Base-by-base conservation (phyloP, 2,797 vertebrate species). In the Anguilla megastoma region DNA sequence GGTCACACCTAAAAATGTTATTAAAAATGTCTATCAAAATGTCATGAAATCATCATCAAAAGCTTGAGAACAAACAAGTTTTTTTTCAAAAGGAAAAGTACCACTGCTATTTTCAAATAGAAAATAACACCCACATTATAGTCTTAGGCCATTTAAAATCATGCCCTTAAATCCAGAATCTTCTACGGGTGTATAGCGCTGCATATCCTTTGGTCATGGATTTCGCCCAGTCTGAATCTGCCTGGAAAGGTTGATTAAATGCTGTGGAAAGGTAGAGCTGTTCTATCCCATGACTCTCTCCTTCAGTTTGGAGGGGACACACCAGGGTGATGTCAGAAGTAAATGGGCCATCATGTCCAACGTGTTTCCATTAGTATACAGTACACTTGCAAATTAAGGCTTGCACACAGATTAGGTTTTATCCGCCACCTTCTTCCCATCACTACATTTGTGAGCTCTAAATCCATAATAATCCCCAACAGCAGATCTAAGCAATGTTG, bases 401-500 rank as follows among this genome's bases (percentile, higher is more conserved):
- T 27, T 5, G 24, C 63, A 66, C 21, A 66, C 21, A 6, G 5
- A 6, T n/a, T 66, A 7, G n/a, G 63, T n/a, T 66, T 66, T 66
- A 66, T 66, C 21, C 24, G n/a, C 63, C 21, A 66, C 24, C 63
- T 27, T 27, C n/a, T 27, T 27, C 63, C 63, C 21, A 66, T 66
- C n/a, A 66, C n/a, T 24, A n/a, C 63, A 7, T 3, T n/a, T 66
- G 63, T 24, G 4, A 66, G n/a, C 63, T 27, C 3, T 66, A 66
- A 66, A 66, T 66, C 63, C 63, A 27, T 24, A 66, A 66, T 66
- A n/a, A 66, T 66, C 63, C 63, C 63, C n/a, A 66, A 66, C 63
- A 66, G n/a, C 24, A 66, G 56, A 58, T 3, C n/a, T n/a, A 66
- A 66, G 4, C 63, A 66, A 27, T 58, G 56, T 58, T 14, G 16